Evolutionary conservation across 2,888 invertebrate species (phyloP), one percentile per base, ranked within the genome.

Genomic region (Dione vanillae): DNA sequence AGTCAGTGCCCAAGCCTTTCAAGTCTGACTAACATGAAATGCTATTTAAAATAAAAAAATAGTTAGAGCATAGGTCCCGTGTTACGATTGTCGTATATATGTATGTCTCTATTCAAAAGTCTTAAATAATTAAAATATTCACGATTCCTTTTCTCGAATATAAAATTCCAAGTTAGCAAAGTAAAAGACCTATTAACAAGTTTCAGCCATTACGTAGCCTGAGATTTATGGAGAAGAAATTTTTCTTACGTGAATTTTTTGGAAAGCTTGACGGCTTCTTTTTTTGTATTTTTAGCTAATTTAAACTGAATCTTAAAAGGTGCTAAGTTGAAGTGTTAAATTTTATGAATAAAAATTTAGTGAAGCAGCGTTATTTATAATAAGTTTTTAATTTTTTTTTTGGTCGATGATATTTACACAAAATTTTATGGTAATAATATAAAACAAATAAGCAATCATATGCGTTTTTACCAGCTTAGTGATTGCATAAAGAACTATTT

Each of bases 141-240:
- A 12, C 64, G 37, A 64, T 49, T 64, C 64, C 37, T 70, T 65
- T 70, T 70, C 61, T 65, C 67, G 54, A 70, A 70, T 68, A 67
- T 67, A 71, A 71, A 71, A 71, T 71, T 49, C 71, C 51, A 64
- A 64, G 64, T 64, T 64, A 20, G 64, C 67, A 49, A 71, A 71
- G 64, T 67, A 71, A 71, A 71, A 71, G 67, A 62, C 64, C 71
- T 56, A 67, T 71, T 71, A 71, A 67, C 71, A 67, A 71, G 67
- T 71, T 71, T 71, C 6, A 64, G 41, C 71, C 71, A 71, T 71
- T 71, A 71, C 62, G 12, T 37, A 40, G 49, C 49, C 45, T n/a
- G 61, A 45, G 61, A 61, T 61, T 61, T 61, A 61, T 61, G 45
- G 35, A 16, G 27, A 45, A 61, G 45, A 61, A 61, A 45, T n/a